These are phyloP conservation scores for Ricordea florida DNA, from an alignment of 92 coral and sea anemone species.

Conservation along the genomic window DNA sequence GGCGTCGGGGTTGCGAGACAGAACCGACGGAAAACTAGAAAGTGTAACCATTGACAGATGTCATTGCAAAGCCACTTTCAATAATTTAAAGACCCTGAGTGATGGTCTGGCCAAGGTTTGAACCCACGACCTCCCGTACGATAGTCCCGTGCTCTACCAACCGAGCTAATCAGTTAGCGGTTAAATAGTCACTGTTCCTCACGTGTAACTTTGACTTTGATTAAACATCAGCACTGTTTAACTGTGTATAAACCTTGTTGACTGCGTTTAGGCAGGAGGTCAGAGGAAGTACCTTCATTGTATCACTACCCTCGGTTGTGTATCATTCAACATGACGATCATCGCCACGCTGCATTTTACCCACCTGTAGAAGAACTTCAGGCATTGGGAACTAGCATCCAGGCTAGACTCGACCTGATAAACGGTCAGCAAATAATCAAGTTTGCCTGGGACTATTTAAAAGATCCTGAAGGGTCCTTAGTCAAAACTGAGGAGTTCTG, in stretches of 20 bases:
- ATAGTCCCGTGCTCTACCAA: too few relatives aligned
- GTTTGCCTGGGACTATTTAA: slow-evolving; percentile 72
- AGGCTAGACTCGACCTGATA: slow-evolving; percentile 73
- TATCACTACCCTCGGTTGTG: slow-evolving; percentile 95
- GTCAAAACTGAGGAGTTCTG: slow-evolving; percentile 85
- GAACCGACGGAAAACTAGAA: too few relatives aligned
- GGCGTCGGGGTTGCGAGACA: too few relatives aligned
- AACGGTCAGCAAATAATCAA: slow-evolving; percentile 79
- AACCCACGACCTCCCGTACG: too few relatives aligned
- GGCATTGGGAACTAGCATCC: slow-evolving; percentile 70
- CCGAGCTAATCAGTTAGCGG: too few relatives aligned
- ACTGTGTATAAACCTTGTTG: slow-evolving; percentile 1
- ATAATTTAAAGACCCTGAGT: too few relatives aligned
- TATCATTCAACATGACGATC: slow-evolving; percentile 82
- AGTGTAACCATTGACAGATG: too few relatives aligned
- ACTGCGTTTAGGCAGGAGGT: slow-evolving; percentile 2
- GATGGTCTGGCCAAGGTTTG: too few relatives aligned
- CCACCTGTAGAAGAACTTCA: slow-evolving; percentile 80
- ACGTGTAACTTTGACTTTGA: neutral
- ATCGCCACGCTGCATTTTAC: slow-evolving; percentile 92
- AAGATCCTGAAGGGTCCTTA: slow-evolving; percentile 65
- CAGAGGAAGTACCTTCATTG: slow-evolving; percentile 58
- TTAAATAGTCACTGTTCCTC: too few relatives aligned
- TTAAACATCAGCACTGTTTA: neutral
- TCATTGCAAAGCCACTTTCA: too few relatives aligned